Conservation (phyloP, 2,797 vertebrate species). For the Distichodus sexfasciatus region DNA sequence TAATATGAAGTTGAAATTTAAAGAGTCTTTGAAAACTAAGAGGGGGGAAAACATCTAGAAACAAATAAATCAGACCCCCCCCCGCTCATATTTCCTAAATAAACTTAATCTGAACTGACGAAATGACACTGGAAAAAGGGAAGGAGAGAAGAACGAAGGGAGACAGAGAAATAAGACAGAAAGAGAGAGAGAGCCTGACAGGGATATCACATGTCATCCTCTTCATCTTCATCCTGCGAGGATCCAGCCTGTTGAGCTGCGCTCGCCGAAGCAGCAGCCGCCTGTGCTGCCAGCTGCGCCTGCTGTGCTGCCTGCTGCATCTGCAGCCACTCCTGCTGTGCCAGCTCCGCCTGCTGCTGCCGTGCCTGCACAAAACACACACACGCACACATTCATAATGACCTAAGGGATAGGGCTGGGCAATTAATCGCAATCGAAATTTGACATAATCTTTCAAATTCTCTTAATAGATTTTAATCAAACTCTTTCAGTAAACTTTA, state of each 20-base stretch:
- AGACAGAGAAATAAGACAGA: neutral
- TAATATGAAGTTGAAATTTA: neutral
- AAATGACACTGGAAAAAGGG: neutral
- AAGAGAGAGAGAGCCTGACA: too few species aligned
- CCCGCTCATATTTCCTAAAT: conserved; percentile 19
- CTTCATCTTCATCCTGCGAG: conserved; percentile 98
- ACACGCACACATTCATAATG: neutral
- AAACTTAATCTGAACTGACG: conserved; percentile 27
- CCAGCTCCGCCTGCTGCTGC: conserved; percentile 97
- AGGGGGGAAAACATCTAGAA: conserved; percentile 39
- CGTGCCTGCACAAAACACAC: conserved; percentile 77
- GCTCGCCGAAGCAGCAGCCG: conserved; percentile 86
- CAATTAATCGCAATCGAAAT: too few species aligned
- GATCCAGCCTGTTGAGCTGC: conserved; percentile 91
- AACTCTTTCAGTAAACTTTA: too few species aligned
- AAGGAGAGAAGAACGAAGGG: neutral
- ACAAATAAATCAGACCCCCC: conserved; percentile 1
- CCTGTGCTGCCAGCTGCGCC: conserved; percentile 89
- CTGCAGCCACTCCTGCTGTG: conserved; percentile 98
- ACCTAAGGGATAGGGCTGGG: neutral
- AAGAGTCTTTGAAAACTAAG: conserved; percentile 3
- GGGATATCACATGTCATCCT: conserved; percentile 88
- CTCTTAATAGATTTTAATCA: too few species aligned
- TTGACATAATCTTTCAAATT: too few species aligned
- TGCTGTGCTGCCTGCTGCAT: conserved; percentile 99